Evolutionary conservation across 2,113 vertebrate species (phyloP), one percentile per base, ranked within the genome.

Genomic region (Phyllostomus hastatus): DNA sequence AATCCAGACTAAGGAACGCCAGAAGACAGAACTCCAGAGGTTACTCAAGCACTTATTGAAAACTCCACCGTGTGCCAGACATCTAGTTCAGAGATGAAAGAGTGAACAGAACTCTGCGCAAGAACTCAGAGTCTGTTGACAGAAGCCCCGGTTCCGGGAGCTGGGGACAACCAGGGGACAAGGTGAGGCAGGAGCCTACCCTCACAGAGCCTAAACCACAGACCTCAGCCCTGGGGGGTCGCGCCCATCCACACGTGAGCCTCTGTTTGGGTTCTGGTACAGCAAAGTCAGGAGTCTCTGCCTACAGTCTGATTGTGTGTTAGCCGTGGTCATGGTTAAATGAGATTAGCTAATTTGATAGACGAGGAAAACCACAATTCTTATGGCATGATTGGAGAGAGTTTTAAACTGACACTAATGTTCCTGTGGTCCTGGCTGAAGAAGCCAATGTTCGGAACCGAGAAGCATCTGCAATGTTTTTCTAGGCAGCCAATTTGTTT

Each of bases 401-500:
- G 67, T 97, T 94, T 94, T 69, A 94, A 92, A 95, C 88, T 95
- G 95, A 54, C 69, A 83, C 81, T 92, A 97, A 92, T 96, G 88
- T 85, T 95, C 87, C 88, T 97, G 96, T 87, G 92, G 96, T 97
- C 91, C 95, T 96, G 88, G 85, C 85, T 86, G 11, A 7, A 92
- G 78, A 95, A 96, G 94, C 96, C 81, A 96, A 95, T 94, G 95
- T 97, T 91, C 85, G 96, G 81, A 66, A 91, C 54, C 92, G 78
- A 96, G 96, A 94, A 94, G 46, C 61, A 91, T 94, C 57, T 94
- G 92, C 92, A 94, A 91, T 98, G 97, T 97, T 98, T 97, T 97
- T 97, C 97, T 97, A 92, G 97, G 97, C 97, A 97, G 95, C 35
- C 73, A n/a, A 89, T 94, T 64, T 91, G 64, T 97, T 97, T 96